Percentiles rank a stretch among this genome's conserved stretches.
These are phyloP conservation scores for Spea bombifrons DNA, from an alignment of 2,113 vertebrate species.

Conservation along the genomic window DNA sequence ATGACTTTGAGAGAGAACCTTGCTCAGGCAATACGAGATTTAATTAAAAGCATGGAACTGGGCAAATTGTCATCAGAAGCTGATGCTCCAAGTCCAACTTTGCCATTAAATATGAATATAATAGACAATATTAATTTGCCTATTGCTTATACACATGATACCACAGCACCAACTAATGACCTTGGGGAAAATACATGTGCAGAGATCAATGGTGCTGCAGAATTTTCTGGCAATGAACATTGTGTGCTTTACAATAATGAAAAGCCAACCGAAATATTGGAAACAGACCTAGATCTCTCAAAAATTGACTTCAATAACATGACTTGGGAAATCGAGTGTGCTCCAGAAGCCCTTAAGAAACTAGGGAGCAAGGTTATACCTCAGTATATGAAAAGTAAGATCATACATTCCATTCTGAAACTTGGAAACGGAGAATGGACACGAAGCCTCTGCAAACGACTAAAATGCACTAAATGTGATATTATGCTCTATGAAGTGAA, in stretches of 20 bases:
- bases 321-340: constrained; percentile 80
- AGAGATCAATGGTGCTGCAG: neutral
- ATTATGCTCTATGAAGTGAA: constrained; percentile 76
- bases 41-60: constrained; percentile 61
- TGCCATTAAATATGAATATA: neutral
- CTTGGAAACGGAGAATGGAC: constrained; percentile 77
- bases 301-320: constrained; percentile 72
- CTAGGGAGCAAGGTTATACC: constrained; percentile 66
- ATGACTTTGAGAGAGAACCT: constrained; percentile 60
- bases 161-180: neutral
- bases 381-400: constrained; percentile 67
- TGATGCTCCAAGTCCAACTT: constrained; percentile 12
- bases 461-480: constrained; percentile 66
- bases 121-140: constrained; percentile 30
- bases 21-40: constrained; percentile 57
- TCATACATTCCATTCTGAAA: constrained; percentile 64
- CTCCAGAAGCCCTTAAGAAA: constrained; percentile 69
- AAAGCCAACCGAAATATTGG: constrained; percentile 47
- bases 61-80: constrained; percentile 35
- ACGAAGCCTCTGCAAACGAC: constrained; percentile 63
- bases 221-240: constrained; percentile 19
- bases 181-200: no score
- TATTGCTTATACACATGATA: neutral
- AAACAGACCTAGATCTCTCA: constrained; percentile 54
- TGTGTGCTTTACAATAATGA: neutral